Percentiles rank a stretch among this genome's conserved stretches.
Conservation (phyloP, 2,113 vertebrate genomes). For the Xenopus borealis region DNA sequence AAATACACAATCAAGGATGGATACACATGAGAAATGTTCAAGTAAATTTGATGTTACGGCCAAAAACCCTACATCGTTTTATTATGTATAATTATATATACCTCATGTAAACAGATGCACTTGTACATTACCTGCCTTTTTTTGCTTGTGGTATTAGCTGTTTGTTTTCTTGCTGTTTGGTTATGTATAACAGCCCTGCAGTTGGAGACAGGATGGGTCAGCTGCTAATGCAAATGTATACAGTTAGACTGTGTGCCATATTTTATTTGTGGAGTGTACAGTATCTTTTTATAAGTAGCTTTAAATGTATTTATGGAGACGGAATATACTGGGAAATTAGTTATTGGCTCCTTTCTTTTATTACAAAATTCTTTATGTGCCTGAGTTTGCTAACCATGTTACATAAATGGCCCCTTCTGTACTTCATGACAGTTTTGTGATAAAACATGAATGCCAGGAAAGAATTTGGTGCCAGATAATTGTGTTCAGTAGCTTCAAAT, state of each 20-base stretch:
- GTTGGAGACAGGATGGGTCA: neutral
- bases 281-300: neutral
- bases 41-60: neutral
- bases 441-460: too few relatives aligned
- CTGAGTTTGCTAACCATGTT: neutral
- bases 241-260: neutral
- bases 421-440: too few relatives aligned
- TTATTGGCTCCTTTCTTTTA: neutral
- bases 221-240: neutral
- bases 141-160: neutral
- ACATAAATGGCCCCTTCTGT: too few relatives aligned
- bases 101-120: neutral
- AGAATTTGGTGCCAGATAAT: too few relatives aligned
- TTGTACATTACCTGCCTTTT: neutral
- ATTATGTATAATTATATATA: neutral
- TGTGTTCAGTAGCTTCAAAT: too few relatives aligned
- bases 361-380: neutral
- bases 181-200: neutral
- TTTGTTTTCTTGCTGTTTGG: neutral
- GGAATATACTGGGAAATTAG: neutral
- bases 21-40: neutral
- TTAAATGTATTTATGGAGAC: neutral
- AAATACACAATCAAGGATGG: neutral
- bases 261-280: constrained; percentile 1
- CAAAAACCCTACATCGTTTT: neutral